Base-by-base conservation (phyloP, 2,888 invertebrate species). In the Odiellus spinosus region DNA sequence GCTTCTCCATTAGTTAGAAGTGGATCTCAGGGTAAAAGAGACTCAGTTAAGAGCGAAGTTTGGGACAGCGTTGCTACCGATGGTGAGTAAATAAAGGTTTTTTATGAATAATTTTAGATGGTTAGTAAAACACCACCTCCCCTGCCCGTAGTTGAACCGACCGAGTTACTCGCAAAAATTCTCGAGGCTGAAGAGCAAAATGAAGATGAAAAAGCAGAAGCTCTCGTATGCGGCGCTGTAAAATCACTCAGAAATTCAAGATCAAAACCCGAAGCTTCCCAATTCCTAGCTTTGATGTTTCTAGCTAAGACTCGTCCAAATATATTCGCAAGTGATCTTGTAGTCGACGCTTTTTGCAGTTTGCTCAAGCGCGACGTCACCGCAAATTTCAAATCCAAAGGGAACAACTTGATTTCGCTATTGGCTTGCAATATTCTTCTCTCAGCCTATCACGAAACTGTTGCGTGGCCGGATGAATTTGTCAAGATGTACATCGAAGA, bases 401-500 rank as follows among this genome's bases (percentile, higher is more conserved):
- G 78, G 4, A 86, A 85, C 64, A 76, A 80, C 0, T 68, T 82
- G 39, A 78, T 84, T 36, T 80, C 85, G 55, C 80, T 87, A 21
- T 66, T 88, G 40, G 81, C 84, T 3, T 79, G 86, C 50, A 91
- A 88, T 67, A 72, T 91, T 59, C 67, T 93, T 45, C 76, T 82
- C 61, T 75, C 80, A 55, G 85, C 84, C 0, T 88, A 80, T 63
- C 71, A 59, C 40, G 86, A 90, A 36, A 80, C 81, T 56, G 77
- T 74, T 52, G 78, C 78, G 58, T 95, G 93, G 95, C 91, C 93
- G 0, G 88, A 91, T 62, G 72, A 76, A 46, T 88, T 93, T 70
- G 76, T 93, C 2, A 86, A 84, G 75, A 84, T 84, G 61, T 95
- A 88, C 64, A 79, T 93, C 50, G 95, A 96, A 61, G 95, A 96